Percentiles rank a stretch among this genome's conserved stretches.
phyloP scores from a whole-genome alignment of 2,888 invertebrate species.

The Agrypnus murinus region DNA sequence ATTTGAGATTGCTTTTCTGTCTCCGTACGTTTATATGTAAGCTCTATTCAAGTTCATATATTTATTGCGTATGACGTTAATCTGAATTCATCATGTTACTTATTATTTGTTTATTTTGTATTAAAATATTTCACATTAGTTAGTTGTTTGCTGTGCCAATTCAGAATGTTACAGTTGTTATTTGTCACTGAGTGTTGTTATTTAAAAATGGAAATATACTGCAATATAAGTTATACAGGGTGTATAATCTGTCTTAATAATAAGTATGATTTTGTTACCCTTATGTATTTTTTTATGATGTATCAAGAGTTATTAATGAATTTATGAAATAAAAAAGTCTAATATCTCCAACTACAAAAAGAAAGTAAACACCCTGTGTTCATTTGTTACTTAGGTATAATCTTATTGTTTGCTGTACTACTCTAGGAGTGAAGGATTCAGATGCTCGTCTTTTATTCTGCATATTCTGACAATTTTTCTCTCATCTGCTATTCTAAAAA shows the following conservation, averaged over 20 bases:
- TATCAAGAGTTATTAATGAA: no score
- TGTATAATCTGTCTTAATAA: conserved; percentile 40
- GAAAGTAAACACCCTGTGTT: conserved; percentile 43
- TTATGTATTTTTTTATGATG: no score
- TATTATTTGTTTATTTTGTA: conserved; percentile 32
- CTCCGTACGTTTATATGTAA: conserved; percentile 60
- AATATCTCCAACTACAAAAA: no score
- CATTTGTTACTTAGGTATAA: conserved; percentile 45
- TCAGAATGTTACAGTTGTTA: conserved; percentile 52
- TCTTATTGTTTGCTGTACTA: conserved; percentile 37
- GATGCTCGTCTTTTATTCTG: conserved; percentile 53
- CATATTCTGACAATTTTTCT: conserved; percentile 55
- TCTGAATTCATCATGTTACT: conserved; percentile 55
- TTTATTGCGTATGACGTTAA: conserved; percentile 55
- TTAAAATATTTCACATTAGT: conserved; percentile 44
- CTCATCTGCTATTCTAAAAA: conserved; percentile 47
- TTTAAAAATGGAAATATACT: conserved; percentile 33
- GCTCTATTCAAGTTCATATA: conserved; percentile 58
- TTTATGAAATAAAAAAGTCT: no score
- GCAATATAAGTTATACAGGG: conserved; percentile 50
- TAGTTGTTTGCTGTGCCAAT: conserved; percentile 53
- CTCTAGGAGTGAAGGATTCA: conserved; percentile 50
- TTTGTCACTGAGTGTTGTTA: conserved; percentile 52
- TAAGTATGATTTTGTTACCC: no score
- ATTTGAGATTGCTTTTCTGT: conserved; percentile 61